Base-by-base conservation (phyloP, 2,888 invertebrate species). In the Aspidiotus rigidus region DNA sequence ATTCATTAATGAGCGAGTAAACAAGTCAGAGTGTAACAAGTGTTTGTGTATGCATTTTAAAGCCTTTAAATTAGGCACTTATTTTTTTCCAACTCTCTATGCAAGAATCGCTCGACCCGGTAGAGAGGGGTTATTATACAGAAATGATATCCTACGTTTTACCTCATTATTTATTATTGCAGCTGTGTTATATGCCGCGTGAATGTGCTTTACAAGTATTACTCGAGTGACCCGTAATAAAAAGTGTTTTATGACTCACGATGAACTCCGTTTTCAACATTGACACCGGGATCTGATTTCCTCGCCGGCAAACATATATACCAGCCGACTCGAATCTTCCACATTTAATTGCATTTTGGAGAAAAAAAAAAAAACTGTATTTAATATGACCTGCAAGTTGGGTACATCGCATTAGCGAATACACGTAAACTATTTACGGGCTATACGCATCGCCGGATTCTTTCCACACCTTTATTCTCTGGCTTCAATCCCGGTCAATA, bases 1-100 rank as follows among this genome's bases (percentile, higher is more conserved):
- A 67, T 67, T 67, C 67, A 67, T 67, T 67, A 67, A 67, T 67
- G 57, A 66, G 57, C 67, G 67, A 67, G 60, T 60, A 67, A 60
- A 67, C 60, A 62, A 15, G 62, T 62, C 62, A 62, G 42, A 62
- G 13, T 9, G 42, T 40, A 41, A 62, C 40, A 39, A 60, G 60
- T 60, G 60, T 39, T 17, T 60, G 60, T 39, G 60, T 60, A 60
- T 40, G 62, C 41, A 41, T 62, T 40, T 40, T 17, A 59, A 55
- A 28, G 49, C 11, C 49, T n/a, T 49, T 49, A 49, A 49, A 49
- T 49, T 49, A 49, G 49, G 49, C n/a, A 49, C 49, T 28, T 28
- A 49, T 49, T n/a, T 49, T 49, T 49, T 49, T 49, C 49, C 49
- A 49, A 13, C 49, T 49, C 49, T 11, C 11, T n/a, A 13, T 49